These are phyloP conservation scores for Muricea muricata DNA, from an alignment of 92 coral and sea anemone species.

Conservation along the genomic window DNA sequence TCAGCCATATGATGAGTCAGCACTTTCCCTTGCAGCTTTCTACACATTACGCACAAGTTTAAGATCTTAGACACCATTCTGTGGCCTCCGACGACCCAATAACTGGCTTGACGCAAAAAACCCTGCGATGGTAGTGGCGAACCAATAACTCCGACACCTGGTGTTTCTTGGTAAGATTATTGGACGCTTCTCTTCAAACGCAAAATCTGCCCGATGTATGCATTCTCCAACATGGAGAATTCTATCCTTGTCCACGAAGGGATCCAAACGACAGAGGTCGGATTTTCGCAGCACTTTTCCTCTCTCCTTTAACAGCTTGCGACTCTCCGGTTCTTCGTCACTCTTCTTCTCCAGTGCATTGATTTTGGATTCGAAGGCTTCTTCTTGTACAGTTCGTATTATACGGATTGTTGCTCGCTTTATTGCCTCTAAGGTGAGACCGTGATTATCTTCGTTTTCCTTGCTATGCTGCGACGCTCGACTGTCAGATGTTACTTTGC, in stretches of 20 bases:
- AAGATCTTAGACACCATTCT: background rate
- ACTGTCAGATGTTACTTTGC: background rate
- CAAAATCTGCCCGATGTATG: background rate
- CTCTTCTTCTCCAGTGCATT: no score
- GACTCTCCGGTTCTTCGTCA: background rate
- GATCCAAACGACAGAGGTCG: background rate
- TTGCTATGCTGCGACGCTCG: background rate
- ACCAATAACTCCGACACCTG: background rate
- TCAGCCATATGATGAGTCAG: constrained; percentile 46
- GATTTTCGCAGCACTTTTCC: background rate
- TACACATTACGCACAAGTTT: constrained; percentile 38
- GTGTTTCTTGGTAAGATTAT: background rate
- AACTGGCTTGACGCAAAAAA: constrained; percentile 7
- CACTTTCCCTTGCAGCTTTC: constrained; percentile 23
- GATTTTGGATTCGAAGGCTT: background rate
- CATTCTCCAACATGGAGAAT: constrained; percentile 12
- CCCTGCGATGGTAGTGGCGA: background rate
- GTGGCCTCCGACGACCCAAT: constrained; percentile 45
- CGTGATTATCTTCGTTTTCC: background rate
- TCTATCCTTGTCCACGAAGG: background rate
- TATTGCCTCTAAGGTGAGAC: background rate
- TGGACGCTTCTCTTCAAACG: background rate
- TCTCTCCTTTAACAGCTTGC: background rate
- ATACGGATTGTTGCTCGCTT: background rate
- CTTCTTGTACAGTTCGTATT: background rate